phyloP scores from a whole-genome alignment of 2,888 invertebrate species.

The Oxystoma pomonae region DNA sequence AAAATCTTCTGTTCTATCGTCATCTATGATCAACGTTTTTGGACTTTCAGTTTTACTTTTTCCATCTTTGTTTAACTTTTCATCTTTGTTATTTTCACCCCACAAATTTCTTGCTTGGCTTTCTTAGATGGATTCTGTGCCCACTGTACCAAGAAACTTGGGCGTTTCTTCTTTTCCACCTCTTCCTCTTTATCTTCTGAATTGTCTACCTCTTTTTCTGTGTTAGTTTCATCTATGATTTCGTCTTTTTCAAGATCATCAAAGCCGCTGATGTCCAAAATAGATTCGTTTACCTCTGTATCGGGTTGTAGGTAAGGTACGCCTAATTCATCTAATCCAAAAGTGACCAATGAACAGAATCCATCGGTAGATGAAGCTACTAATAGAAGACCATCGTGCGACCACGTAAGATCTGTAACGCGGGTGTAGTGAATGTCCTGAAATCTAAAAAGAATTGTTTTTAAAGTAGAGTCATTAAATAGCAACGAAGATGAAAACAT shows the following conservation, averaged over 20 bases:
- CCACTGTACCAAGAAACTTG: conserved; percentile 43
- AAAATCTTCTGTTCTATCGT: conserved; percentile 35
- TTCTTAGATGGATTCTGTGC: conserved; percentile 32
- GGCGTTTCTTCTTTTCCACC: conserved; percentile 33
- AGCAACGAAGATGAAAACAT: not conserved
- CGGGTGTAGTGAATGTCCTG: conserved; percentile 87
- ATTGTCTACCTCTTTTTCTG: conserved; percentile 13
- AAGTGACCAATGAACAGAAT: conserved; percentile 80
- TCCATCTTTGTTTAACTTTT: conserved; percentile 13
- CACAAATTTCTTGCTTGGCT: conserved; percentile 34
- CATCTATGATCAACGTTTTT: conserved; percentile 10
- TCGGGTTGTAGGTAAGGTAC: conserved; percentile 50
- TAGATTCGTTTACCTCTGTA: conserved; percentile 39
- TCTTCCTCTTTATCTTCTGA: conserved; percentile 10
- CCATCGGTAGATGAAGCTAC: conserved; percentile 86
- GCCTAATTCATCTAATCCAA: conserved; percentile 71
- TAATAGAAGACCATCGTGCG: conserved; percentile 70
- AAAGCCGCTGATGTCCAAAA: conserved; percentile 34
- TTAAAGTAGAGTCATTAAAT: too few relatives aligned
- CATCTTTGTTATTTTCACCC: conserved; percentile 17
- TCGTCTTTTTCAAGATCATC: conserved; percentile 34
- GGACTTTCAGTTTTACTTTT: not conserved
- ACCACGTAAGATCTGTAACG: conserved; percentile 86
- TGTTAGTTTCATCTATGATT: conserved; percentile 29
- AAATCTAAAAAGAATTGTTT: too few relatives aligned